Conservation (phyloP, 2,113 vertebrate genomes). For the Enhydra lutris region DNA sequence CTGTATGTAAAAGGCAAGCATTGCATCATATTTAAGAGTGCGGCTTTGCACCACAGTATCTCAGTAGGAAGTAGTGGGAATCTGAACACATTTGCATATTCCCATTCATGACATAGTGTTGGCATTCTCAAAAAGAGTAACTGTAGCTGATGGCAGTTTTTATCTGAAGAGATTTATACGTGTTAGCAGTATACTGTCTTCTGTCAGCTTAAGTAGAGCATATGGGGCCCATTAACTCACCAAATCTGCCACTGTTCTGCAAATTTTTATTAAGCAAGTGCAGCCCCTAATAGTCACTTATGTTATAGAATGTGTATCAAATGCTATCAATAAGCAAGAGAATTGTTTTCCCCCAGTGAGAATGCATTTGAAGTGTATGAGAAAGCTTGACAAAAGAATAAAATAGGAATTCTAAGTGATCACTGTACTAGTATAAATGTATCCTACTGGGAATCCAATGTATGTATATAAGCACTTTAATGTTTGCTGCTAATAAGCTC, state of each 20-base stretch:
- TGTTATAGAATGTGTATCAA: conserved; percentile 58
- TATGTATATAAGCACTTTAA: neutral
- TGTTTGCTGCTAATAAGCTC: conserved; percentile 44
- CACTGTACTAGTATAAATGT: conserved; percentile 61
- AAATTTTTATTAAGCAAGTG: conserved; percentile 72
- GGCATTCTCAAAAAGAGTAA: conserved; percentile 58
- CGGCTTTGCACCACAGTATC: conserved; percentile 47
- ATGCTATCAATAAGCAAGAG: conserved; percentile 62
- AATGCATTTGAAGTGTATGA: conserved; percentile 59
- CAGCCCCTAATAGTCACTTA: conserved; percentile 68
- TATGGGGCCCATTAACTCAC: conserved; percentile 71
- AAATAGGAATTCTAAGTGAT: conserved; percentile 46
- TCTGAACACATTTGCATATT: conserved; percentile 56
- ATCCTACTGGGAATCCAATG: conserved; percentile 31
- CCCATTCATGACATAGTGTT: conserved; percentile 45
- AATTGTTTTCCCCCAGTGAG: conserved; percentile 68
- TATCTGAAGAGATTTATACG: conserved; percentile 62
- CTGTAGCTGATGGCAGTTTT: conserved; percentile 63
- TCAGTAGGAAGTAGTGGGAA: conserved; percentile 18
- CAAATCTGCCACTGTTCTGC: conserved; percentile 65
- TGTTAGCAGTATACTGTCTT: conserved; percentile 70
- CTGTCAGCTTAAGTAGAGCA: conserved; percentile 59
- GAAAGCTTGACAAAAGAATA: conserved; percentile 66
- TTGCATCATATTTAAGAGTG: neutral
- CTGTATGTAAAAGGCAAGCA: neutral